Evolutionary conservation across 2,888 invertebrate species (phyloP), one percentile per base, ranked within the genome.

Genomic region (Andrena chrysosceles): DNA sequence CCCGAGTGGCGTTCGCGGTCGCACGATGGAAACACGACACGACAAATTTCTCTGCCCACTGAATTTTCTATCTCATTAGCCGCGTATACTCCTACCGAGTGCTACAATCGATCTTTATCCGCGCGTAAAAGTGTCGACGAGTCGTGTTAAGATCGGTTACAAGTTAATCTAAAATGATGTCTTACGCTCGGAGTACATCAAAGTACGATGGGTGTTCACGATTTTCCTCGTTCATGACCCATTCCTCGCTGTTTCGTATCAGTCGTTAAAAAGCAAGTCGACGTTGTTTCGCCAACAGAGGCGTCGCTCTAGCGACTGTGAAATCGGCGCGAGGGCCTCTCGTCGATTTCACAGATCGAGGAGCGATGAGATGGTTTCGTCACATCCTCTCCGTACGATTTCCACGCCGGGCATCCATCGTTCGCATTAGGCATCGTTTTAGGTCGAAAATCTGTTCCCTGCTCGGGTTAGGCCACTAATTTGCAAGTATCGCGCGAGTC

Each of bases 41-140:
- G 70, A 68, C 68, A 73, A 68, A 35, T 76, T 82, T 81, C 77
- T 85, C 87, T 88, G 87, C 78, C 83, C 84, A 89, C 77, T 85
- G 87, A 87, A 87, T 82, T 83, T 88, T 89, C 83, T 90, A 87
- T 90, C 88, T 88, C 84, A 82, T 87, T 78, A 86, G 83, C 20
- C 56, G 42, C 82, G 79, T 77, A 86, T 75, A 77, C 48, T 85
- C 69, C 66, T 85, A 60, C 67, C 73, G 78, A 84, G 60, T 77
- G n/a, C 69, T 84, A 85, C 79, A 86, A 81, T 87, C 75, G 85
- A 82, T 77, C 81, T 83, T 84, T 81, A 84, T 72, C 77, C 85
- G 79, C 79, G 84, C 87, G 74, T 81, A 80, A 78, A 77, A 77
- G 63, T 74, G 77, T 71, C 81, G 82, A 81, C 73, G 66, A 62